Base-by-base conservation (phyloP, 2,888 invertebrate species). In the Cantharis rufa region DNA sequence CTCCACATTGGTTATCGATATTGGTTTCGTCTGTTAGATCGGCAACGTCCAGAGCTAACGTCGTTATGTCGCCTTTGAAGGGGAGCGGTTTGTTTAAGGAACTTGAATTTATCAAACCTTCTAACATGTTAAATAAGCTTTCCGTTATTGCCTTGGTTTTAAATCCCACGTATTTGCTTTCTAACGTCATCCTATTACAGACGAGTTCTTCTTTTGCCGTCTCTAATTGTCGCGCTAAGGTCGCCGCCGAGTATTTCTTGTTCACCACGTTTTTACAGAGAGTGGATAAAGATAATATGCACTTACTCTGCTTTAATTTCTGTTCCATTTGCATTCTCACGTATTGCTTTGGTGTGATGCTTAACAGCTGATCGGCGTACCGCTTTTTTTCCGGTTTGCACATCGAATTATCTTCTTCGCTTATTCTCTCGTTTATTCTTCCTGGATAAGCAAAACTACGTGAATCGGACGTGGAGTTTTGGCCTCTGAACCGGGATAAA, bases 331-430 rank as follows among this genome's bases (percentile, higher is more conserved):
- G 86, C 27, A 85, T 81, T 71, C 84, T 82, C 1, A 86, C 85
- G 80, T 83, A 87, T 78, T 87, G 85, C 21, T 84, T 83, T 1
- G 86, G 86, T 3, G 85, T 84, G 24, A 86, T 79, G 2, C 84
- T 81, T 10, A 85, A 73, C 18, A 86, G 72, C 32, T 83, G 82
- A 13, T 86, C 85, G 3, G 64, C 63, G 5, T 76, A 73, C n/a
- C 62, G 16, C n/a, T 71, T 72, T 10, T 75, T 71, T 18, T 72
- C 69, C 18, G 21, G 21, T n/a, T 15, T 24, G 21, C 24, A 32
- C 32, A 32, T 4, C 32, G 32, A 11, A 32, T 32, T 2, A 13
- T 66, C 21, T 13, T 21, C 18, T 16, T 63, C 63, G 18, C 11
- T 63, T 16, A 13, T n/a, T n/a, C 7, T n/a, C n/a, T 48, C 48